These are phyloP conservation scores for Tachystola acroxantha DNA, from an alignment of 2,888 invertebrate genomes.

Conservation along the genomic window DNA sequence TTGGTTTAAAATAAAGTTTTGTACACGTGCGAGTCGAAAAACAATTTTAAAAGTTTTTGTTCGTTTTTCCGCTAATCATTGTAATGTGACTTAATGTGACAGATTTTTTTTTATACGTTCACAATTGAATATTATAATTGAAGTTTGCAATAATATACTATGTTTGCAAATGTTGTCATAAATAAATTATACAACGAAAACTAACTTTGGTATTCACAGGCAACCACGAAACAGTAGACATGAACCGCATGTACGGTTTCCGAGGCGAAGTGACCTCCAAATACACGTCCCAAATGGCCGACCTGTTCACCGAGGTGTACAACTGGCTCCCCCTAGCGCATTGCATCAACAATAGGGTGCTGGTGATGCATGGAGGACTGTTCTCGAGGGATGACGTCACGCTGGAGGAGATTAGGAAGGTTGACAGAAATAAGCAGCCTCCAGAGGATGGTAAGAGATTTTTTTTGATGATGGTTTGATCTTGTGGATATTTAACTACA, in stretches of 20 bases:
- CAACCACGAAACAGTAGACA: conserved; percentile 98
- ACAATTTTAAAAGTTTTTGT: no score
- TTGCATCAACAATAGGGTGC: conserved; percentile 88
- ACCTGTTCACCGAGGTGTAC: conserved; percentile 98
- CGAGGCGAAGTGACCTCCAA: conserved; percentile 98
- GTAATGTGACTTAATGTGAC: no score
- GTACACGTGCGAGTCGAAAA: no score
- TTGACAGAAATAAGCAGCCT: conserved; percentile 96
- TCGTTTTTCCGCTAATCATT: no score
- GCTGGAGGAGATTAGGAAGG: conserved; percentile 92
- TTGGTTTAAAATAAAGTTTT: no score
- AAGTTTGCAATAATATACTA: no score
- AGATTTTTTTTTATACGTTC: no score
- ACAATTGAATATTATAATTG: no score
- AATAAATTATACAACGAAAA: no score
- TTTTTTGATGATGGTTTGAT: no score
- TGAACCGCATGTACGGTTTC: conserved; percentile 99
- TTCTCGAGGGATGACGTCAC: conserved; percentile 96
- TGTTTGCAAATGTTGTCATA: no score
- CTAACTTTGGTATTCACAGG: conserved; percentile 75
- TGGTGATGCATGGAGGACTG: conserved; percentile 99
- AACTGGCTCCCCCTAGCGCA: conserved; percentile 98
- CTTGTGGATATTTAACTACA: no score
- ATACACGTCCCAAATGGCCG: conserved; percentile 96
- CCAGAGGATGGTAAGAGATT: conserved; percentile 89